Evolutionary conservation across 1,140 invertebrate genomes (phyloP).

Genomic region (Archivesica marissinica): DNA sequence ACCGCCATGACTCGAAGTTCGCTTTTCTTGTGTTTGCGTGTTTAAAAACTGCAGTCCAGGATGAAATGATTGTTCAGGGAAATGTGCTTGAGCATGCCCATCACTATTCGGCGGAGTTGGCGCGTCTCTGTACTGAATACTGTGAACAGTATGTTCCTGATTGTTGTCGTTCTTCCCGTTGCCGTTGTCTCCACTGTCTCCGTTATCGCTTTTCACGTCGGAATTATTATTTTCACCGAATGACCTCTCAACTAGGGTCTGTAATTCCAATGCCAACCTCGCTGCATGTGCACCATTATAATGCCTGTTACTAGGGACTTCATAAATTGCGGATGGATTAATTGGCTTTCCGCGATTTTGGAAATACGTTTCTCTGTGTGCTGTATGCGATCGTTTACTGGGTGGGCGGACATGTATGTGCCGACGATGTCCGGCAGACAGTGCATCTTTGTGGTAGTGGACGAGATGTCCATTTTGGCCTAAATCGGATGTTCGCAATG

Average conservation of each 20-base stretch:
- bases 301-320: slow-evolving; percentile 1
- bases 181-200: neutral
- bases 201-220: slow-evolving; percentile 2
- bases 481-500: neutral
- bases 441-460: slow-evolving; percentile 4
- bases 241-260: neutral
- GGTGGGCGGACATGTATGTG: slow-evolving; percentile 6
- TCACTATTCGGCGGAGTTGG: neutral
- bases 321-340: neutral
- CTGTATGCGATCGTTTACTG: neutral
- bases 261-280: neutral
- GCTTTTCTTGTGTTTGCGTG: neutral
- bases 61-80: neutral
- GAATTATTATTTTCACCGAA: slow-evolving; percentile 12
- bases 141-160: neutral
- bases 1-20: neutral
- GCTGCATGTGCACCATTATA: neutral
- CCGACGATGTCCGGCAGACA: neutral
- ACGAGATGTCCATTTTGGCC: neutral
- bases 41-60: slow-evolving; percentile 25
- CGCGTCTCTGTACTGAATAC: neutral
- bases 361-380: neutral
- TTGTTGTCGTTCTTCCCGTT: neutral
- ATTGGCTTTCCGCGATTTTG: neutral
- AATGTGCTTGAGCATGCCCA: neutral